Base-by-base conservation (phyloP, 2,888 invertebrate genomes). In the Ectemnius cavifrons region DNA sequence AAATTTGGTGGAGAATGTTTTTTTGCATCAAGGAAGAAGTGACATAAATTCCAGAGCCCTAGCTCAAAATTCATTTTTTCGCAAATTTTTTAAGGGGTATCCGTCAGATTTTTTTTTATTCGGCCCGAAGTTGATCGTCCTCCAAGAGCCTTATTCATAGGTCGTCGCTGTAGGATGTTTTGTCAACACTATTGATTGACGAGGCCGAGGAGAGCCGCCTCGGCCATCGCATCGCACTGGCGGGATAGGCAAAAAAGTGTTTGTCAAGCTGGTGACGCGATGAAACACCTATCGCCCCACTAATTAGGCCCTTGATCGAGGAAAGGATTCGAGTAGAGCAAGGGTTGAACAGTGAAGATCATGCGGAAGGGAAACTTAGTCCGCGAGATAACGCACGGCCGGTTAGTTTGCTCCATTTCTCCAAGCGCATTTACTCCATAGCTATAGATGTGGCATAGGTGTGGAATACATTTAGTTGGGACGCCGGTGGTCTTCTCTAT, bases 251-350 rank as follows among this genome's bases (percentile, higher is more conserved):
- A 18, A 16, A 27, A 23, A 16, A 23, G 56, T 45, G 45, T 60
- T 37, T 58, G 47, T 66, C 16, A 61, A 65, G 61, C 49, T 20
- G 8, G n/a, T 18, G 46, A 16, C 14, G 14, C 4, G 20, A 23
- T 2, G 23, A 23, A 1, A 63, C 37, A 16, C n/a, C 14, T 37
- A 58, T 6, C 52, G 45, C 37, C 46, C 37, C 5, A 8, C 28
- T 73, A 75, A 73, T 73, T 75, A 52, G 60, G 37, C n/a, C 16
- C 16, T 16, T 14, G 47, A 47, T 14, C 14, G 52, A 14, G 3
- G 14, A 4, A 52, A 14, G 16, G 5, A 52, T 4, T 28, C 16
- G 64, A 52, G 2, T 4, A 18, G 8, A 60, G 46, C 23, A 67
- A 46, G 37, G 46, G 23, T 23, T 23, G 23, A 23, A 23, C 23